phyloP scores from a whole-genome alignment of 1,140 invertebrate species.

The Cyclargus thomasi region DNA sequence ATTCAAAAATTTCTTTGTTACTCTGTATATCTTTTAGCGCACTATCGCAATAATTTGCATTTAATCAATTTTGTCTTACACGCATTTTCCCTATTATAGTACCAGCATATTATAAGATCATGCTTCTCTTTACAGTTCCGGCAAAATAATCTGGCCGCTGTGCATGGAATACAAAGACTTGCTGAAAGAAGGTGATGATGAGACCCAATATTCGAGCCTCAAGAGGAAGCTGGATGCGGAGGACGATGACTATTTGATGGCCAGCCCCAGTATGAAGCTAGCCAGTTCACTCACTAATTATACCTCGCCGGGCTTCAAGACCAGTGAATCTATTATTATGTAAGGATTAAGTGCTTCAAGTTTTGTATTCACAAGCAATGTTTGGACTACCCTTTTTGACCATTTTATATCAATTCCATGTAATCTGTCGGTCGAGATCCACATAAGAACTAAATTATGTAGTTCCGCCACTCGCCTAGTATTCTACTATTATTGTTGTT shows the following conservation, averaged over 20 bases:
- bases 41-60: too few species aligned
- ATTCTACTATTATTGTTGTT: too few species aligned
- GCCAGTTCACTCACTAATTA: conserved; percentile 52
- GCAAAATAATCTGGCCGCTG: conserved; percentile 64
- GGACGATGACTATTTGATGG: conserved; percentile 58
- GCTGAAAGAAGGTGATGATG: conserved; percentile 51
- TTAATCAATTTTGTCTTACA: too few species aligned
- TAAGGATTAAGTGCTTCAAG: conserved; percentile 18
- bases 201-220: conserved; percentile 53
- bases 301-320: conserved; percentile 60
- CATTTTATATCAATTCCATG: too few species aligned
- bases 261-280: conserved; percentile 46
- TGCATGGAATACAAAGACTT: conserved; percentile 67
- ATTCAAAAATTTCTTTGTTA: too few species aligned
- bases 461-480: too few species aligned
- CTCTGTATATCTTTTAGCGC: too few species aligned
- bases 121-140: conserved; percentile 45
- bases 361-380: too few species aligned
- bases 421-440: too few species aligned
- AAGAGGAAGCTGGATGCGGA: conserved; percentile 57
- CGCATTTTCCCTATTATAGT: too few species aligned
- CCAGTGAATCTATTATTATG: conserved; percentile 49
- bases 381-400: too few species aligned
- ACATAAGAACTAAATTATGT: too few species aligned
- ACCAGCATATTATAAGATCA: not conserved